Base-by-base conservation (phyloP, 2,797 vertebrate species). In the Coranthus polyacanthus region DNA sequence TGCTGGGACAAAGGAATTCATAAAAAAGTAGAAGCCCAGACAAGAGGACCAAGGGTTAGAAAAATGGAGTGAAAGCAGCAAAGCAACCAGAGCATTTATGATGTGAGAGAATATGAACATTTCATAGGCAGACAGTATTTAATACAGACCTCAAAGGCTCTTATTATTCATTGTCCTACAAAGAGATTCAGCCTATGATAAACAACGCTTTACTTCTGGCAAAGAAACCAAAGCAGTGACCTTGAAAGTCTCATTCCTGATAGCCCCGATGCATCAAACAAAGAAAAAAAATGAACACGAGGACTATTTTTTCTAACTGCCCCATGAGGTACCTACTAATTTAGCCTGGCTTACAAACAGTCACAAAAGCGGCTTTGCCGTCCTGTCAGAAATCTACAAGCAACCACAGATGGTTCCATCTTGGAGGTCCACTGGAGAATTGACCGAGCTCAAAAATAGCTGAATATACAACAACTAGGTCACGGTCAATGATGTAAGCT, bases 251-350 rank as follows among this genome's bases (percentile, higher is more conserved):
- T 56, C 20, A 0, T 34, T 53, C 20, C 42, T 16, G n/a, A 38
- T 42, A 21, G 52, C 21, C 24, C 70, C 13, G 0, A 32, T 15
- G 17, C 50, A 66, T 63, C 5, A n/a, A 32, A 65, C 22, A 70
- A 44, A 50, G 36, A 16, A 60, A 52, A 61, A 56, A 57, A 17
- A 22, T 60, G 49, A 59, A 61, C 22, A 41, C 2, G 17, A 20
- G 54, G 17, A 29, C 43, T 39, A 39, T 79, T 81, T 58, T n/a
- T 72, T 26, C 45, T 18, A 46, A 12, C 20, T 8, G 38, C 53
- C 39, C 46, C 47, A 56, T 5, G 64, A 81, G 71, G 51, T 38
- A 63, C 17, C 75, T 75, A 73, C 64, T 63, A 34, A 62, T 68
- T 75, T 60, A 71, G 65, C 38, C 13, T 56, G 63, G 10, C 58